Evolutionary conservation across 1,140 invertebrate species (phyloP).

Genomic region (Pogonomyrmex californicus): DNA sequence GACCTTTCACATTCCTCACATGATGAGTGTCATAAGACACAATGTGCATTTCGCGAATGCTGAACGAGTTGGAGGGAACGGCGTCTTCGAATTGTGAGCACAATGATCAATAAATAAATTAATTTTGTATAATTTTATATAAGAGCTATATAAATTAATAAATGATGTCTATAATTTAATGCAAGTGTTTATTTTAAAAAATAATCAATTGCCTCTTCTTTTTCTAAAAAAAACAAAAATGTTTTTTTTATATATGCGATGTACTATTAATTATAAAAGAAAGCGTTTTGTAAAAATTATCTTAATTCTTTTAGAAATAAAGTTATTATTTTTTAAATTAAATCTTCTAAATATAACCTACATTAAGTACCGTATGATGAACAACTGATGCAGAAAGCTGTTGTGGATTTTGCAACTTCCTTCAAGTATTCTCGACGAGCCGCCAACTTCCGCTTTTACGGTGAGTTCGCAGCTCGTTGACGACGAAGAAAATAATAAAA

Average conservation of each 20-base stretch:
- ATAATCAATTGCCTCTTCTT: not conserved
- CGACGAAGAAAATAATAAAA: constrained; percentile 24
- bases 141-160: not conserved
- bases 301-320: not conserved
- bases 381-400: not conserved
- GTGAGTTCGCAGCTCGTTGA: constrained; percentile 30
- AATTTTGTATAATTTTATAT: constrained; percentile 1
- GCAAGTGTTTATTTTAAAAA: not conserved
- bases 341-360: not conserved
- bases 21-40: constrained; percentile 67
- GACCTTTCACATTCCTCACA: constrained; percentile 73
- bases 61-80: constrained; percentile 52
- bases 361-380: not conserved
- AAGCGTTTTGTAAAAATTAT: not conserved
- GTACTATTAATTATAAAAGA: not conserved
- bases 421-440: not conserved
- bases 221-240: not conserved
- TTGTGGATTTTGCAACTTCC: constrained; percentile 17
- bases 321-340: not conserved
- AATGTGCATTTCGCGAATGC: constrained; percentile 35
- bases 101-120: not conserved
- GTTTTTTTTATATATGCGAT: not conserved
- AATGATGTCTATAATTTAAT: constrained; percentile 8
- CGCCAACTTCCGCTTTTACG: constrained; percentile 46
- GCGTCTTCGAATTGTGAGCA: not conserved